phyloP scores from a whole-genome alignment of 2,888 invertebrate species.

The Pyrochroa serraticornis region DNA sequence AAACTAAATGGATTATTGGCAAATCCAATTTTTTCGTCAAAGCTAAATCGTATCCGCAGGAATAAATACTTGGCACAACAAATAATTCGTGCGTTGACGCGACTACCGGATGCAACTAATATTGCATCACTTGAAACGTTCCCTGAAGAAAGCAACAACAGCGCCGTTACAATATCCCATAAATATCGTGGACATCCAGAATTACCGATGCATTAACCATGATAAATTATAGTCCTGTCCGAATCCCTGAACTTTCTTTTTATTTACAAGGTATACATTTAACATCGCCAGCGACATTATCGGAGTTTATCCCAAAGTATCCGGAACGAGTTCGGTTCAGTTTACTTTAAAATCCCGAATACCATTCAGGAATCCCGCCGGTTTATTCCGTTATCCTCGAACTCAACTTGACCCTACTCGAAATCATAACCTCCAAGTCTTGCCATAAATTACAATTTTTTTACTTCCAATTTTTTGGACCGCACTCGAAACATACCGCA shows the following conservation, averaged over 20 bases:
- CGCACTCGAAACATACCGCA: not conserved
- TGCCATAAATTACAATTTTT: not conserved
- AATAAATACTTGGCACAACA: too few species aligned
- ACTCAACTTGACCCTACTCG: not conserved
- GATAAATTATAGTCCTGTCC: too few species aligned
- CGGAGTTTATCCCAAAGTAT: constrained; percentile 17
- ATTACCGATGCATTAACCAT: too few species aligned
- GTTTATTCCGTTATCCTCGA: not conserved
- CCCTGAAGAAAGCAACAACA: too few species aligned
- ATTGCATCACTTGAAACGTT: too few species aligned
- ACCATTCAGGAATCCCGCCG: not conserved
- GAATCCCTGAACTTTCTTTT: not conserved
- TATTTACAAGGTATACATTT: constrained; percentile 13
- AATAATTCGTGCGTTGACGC: too few species aligned
- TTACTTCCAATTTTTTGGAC: not conserved
- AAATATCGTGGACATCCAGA: too few species aligned
- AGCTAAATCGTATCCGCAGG: too few species aligned
- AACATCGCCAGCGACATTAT: constrained; percentile 17
- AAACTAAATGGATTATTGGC: too few species aligned
- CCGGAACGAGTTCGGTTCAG: constrained; percentile 15
- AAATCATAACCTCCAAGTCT: not conserved
- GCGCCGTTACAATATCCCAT: too few species aligned
- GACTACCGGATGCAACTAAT: too few species aligned
- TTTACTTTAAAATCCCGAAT: constrained; percentile 13
- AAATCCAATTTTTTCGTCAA: too few species aligned